Evolutionary conservation across 1,140 invertebrate species (phyloP).

Genomic region (Idris sp.): DNA sequence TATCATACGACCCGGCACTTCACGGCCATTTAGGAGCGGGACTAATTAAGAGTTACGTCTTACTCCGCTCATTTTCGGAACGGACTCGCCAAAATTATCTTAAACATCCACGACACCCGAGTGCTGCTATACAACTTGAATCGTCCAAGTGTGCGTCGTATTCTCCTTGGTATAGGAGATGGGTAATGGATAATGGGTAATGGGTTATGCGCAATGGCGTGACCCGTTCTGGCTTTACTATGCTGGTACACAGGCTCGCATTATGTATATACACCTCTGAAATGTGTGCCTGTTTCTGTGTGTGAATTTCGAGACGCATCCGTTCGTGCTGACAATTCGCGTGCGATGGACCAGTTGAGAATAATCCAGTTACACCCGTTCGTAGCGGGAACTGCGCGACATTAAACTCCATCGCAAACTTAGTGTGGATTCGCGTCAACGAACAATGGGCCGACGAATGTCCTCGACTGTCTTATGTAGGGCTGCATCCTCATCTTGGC

Average conservation of each 20-base stretch:
- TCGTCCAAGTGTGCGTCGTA: conserved; percentile 45
- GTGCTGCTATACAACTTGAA: conserved; percentile 47
- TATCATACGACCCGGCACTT: conserved; percentile 42
- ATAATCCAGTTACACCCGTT: conserved; percentile 66
- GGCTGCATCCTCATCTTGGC: conserved; percentile 38
- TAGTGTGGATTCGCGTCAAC: conserved; percentile 64
- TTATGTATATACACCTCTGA: conserved; percentile 40
- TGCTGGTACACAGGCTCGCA: conserved; percentile 46
- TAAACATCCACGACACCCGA: conserved; percentile 52
- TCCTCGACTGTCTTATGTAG: conserved; percentile 57
- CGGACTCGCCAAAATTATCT: conserved; percentile 54
- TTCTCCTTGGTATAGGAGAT: conserved; percentile 37
- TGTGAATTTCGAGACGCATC: conserved; percentile 1
- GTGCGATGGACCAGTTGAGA: conserved; percentile 52
- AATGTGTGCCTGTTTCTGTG: too few species aligned
- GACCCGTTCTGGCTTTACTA: conserved; percentile 21
- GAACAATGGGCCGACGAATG: conserved; percentile 78
- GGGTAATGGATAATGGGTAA: conserved; percentile 54
- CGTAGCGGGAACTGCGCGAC: conserved; percentile 75
- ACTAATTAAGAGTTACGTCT: conserved; percentile 69
- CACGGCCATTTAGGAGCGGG: conserved; percentile 59
- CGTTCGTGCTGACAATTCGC: conserved; percentile 52
- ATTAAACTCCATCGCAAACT: conserved; percentile 75
- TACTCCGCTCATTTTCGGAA: conserved; percentile 55
- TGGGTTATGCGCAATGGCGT: conserved; percentile 38